Evolutionary conservation across 35 echinoderm and acorn worm genomes (phyloP), one percentile per base, ranked within the genome.

Genomic region (Amphiura filiformis): DNA sequence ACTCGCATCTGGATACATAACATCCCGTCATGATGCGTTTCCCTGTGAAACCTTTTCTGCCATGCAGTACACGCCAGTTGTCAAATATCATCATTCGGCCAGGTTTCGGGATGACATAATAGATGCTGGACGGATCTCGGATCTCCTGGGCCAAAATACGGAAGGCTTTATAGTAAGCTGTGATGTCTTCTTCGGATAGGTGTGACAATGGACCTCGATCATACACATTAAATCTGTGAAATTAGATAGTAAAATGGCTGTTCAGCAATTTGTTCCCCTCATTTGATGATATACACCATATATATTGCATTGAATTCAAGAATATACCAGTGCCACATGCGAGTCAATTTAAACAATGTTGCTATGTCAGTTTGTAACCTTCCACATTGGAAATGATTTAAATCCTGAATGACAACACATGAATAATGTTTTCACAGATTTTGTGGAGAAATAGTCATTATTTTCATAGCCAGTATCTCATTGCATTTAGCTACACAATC

Each of bases 11-110:
- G 17, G 57, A 61, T 31, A 91, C 14, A 49, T 86, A 91, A 30
- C 26, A 34, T 13, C 57, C 4, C 13, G 36, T 79, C 37, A 91
- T 84, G 22, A 91, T 33, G 2, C 89, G 89, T 17, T 80, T 30
- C 23, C 89, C 89, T 0, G 89, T 91, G 89, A 91, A 86, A 1
- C 44, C 82, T 37, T 56, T 44, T 13, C 89, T 57, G 1, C 81
- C 89, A n/a, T 91, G 89, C 31, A 91, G 83, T 28, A 85, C 38
- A 0, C 89, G 82, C 89, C 89, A 91, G 89, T 91, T 91, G 76
- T 91, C 89, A 36, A 85, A 76, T 3, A 91, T 22, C 70, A 91
- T 78, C 89, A 91, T 18, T 12, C 82, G 57, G 82, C 78, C 89
- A 7, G 89, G 83, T 36, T n/a, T 78, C 34, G 79, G 76, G 32